These are phyloP conservation scores for Diplodus puntazzo DNA, from an alignment of 2,797 vertebrate genomes.

Conservation along the genomic window DNA sequence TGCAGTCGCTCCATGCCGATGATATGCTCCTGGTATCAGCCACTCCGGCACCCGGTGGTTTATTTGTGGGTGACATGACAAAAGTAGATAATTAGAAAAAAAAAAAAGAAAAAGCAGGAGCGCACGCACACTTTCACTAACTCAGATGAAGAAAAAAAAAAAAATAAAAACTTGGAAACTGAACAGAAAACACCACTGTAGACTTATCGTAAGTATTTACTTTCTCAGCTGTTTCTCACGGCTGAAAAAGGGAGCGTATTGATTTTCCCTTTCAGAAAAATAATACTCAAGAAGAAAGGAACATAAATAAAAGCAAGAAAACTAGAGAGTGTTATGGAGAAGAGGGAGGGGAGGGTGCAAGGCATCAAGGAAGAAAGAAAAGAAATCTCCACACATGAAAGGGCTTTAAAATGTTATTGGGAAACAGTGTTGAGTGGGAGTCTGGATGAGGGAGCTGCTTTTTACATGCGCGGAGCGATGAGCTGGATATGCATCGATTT, in stretches of 20 bases:
- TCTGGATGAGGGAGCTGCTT: constrained; percentile 46
- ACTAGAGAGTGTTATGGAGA: constrained; percentile 67
- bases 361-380: constrained; percentile 42
- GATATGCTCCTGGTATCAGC: constrained; percentile 61
- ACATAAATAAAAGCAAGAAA: constrained; percentile 76
- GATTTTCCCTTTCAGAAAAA: constrained; percentile 80
- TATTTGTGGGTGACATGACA: constrained; percentile 59
- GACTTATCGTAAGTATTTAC: constrained; percentile 68
- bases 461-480: constrained; percentile 50
- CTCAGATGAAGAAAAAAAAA: constrained; percentile 16
- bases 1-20: constrained; percentile 49
- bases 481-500: constrained; percentile 76
- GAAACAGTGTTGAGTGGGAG: constrained; percentile 41
- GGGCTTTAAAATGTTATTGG: constrained; percentile 55
- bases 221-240: constrained; percentile 63
- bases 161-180: constrained; percentile 38
- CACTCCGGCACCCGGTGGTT: constrained; percentile 39
- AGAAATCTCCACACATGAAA: constrained; percentile 61
- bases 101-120: constrained; percentile 29
- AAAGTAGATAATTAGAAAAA: constrained; percentile 60
- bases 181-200: constrained; percentile 55
- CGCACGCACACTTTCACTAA: constrained; percentile 20
- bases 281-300: constrained; percentile 71
- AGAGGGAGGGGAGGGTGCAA: constrained; percentile 29
- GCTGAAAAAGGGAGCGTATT: constrained; percentile 68